Evolutionary conservation across 2,888 invertebrate species (phyloP).

Genomic region (Mythimna loreyi): DNA sequence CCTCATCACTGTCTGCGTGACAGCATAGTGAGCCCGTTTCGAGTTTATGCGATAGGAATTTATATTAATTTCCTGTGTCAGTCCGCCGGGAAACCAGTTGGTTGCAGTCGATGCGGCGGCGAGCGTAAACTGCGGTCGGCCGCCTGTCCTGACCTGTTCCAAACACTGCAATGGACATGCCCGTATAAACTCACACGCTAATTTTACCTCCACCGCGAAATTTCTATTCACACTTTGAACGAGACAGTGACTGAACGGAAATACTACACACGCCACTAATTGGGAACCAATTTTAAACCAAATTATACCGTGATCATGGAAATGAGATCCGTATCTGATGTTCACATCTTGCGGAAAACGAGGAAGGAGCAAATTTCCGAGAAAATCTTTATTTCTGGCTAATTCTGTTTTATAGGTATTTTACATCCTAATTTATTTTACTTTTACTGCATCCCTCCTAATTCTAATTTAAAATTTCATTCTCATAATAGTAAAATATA

Average conservation of each 20-base stretch:
- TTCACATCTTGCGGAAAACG: conserved; percentile 60
- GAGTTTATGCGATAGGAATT: conserved; percentile 87
- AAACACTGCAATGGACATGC: conserved; percentile 84
- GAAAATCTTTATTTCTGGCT: conserved; percentile 63
- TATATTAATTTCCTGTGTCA: conserved; percentile 89
- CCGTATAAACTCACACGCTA: conserved; percentile 84
- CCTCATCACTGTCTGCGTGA: conserved; percentile 83
- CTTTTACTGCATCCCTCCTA: conserved; percentile 64
- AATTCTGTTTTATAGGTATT: conserved; percentile 67
- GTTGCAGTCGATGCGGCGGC: conserved; percentile 83
- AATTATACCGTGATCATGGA: conserved; percentile 50
- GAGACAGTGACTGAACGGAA: conserved; percentile 59
- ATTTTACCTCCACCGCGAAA: conserved; percentile 81
- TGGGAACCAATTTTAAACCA: conserved; percentile 55
- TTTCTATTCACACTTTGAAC: conserved; percentile 77
- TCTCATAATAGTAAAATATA: conserved; percentile 63
- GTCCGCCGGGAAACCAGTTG: conserved; percentile 80
- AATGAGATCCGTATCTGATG: conserved; percentile 49
- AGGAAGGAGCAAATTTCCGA: conserved; percentile 49
- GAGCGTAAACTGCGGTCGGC: conserved; percentile 83
- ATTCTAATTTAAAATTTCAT: conserved; percentile 65
- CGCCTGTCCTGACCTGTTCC: conserved; percentile 82
- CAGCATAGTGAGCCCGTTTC: conserved; percentile 77
- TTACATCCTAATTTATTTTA: conserved; percentile 64
- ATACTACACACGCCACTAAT: conserved; percentile 40